Conservation (phyloP, 2,113 vertebrate genomes). For the Phalacrocorax carbo region DNA sequence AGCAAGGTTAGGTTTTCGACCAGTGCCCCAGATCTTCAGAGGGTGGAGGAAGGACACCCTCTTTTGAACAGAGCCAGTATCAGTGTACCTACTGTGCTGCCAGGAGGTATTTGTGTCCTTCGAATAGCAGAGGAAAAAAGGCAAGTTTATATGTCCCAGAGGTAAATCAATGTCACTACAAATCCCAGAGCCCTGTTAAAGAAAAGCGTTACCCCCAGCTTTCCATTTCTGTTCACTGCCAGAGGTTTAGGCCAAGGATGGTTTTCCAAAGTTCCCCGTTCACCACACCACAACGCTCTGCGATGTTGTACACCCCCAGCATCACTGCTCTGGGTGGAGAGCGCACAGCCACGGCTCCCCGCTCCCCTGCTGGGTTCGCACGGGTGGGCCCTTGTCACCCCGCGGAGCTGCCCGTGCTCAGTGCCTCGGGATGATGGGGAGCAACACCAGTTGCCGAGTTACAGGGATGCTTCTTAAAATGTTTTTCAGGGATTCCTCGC, state of each 20-base stretch:
- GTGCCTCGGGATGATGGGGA: neutral
- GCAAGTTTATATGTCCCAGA: neutral
- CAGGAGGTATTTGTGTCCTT: neutral
- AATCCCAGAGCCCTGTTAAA: neutral
- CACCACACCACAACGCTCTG: accelerated
- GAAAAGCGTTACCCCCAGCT: neutral
- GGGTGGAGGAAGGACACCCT: neutral
- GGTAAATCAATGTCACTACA: neutral
- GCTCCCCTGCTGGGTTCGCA: neutral
- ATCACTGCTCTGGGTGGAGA: accelerated
- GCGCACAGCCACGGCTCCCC: neutral
- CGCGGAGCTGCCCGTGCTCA: no score
- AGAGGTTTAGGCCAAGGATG: neutral
- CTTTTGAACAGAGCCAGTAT: neutral
- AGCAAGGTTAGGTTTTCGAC: neutral
- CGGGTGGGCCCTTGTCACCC: neutral
- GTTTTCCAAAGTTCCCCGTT: neutral
- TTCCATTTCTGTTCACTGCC: neutral
- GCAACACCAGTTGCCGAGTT: neutral
- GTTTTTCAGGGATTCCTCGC: accelerated
- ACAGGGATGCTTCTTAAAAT: neutral
- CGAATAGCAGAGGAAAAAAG: neutral
- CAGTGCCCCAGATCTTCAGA: neutral
- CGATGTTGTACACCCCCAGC: accelerated
- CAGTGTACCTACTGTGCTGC: neutral